Percentiles rank a stretch among this genome's conserved stretches.
Evolutionary conservation across 2,797 vertebrate species (phyloP).

Genomic region (Crax fasciolata): DNA sequence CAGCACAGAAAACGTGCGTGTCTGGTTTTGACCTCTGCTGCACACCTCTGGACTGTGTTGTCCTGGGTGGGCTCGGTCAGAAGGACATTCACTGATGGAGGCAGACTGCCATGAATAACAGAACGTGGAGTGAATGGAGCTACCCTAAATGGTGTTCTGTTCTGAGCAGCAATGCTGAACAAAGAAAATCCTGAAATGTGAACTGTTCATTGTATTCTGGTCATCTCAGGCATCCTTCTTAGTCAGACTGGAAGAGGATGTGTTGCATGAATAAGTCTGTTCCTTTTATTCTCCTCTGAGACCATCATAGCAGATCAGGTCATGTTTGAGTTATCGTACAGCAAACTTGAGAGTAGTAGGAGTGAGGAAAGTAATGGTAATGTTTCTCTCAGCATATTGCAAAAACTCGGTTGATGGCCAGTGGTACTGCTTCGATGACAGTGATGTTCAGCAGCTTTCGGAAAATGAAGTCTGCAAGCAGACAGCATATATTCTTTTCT

Average conservation of each 20-base stretch:
- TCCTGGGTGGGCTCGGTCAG: neutral
- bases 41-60: neutral
- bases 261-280: neutral
- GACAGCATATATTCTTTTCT: conserved; percentile 96
- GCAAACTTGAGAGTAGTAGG: neutral
- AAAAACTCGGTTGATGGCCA: conserved; percentile 98
- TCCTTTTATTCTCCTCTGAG: neutral
- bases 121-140: neutral
- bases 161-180: neutral
- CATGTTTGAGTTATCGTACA: neutral
- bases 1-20: neutral
- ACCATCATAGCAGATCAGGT: neutral
- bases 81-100: neutral
- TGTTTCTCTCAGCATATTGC: conserved; percentile 89
- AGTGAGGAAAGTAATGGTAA: neutral
- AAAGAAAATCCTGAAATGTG: neutral
- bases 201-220: neutral
- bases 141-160: neutral
- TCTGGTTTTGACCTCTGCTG: neutral
- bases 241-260: neutral
- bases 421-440: conserved; percentile 99
- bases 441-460: conserved; percentile 92
- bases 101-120: neutral
- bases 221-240: neutral
- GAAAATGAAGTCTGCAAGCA: conserved; percentile 96